Percentiles rank a stretch among this genome's conserved stretches.
Evolutionary conservation across 2,113 vertebrate genomes (phyloP).

Genomic region (mouse (Mus musculus)): GRCm39 chr4:99549501-99550000

Average conservation of each 20-base stretch:
- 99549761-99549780: slow-evolving; percentile 9
- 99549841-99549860: background rate
- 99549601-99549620: background rate
- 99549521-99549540: background rate
- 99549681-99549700: slow-evolving; percentile 72
- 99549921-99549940: background rate
- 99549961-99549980: background rate
- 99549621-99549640: background rate
- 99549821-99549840: background rate
- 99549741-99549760: slow-evolving; percentile 66
- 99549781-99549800: background rate
- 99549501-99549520: background rate
- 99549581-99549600: background rate
- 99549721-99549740: slow-evolving; percentile 62
- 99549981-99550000: background rate
- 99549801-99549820: no score
- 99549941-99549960: background rate
- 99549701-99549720: slow-evolving; percentile 59
- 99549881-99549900: background rate
- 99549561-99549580: background rate
- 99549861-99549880: background rate
- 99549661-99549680: slow-evolving; percentile 58
- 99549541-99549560: background rate
- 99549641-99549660: slow-evolving; percentile 22
- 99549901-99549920: background rate